phyloP scores from a whole-genome alignment of 2,113 vertebrate species.

The Fukomys damarensis region DNA sequence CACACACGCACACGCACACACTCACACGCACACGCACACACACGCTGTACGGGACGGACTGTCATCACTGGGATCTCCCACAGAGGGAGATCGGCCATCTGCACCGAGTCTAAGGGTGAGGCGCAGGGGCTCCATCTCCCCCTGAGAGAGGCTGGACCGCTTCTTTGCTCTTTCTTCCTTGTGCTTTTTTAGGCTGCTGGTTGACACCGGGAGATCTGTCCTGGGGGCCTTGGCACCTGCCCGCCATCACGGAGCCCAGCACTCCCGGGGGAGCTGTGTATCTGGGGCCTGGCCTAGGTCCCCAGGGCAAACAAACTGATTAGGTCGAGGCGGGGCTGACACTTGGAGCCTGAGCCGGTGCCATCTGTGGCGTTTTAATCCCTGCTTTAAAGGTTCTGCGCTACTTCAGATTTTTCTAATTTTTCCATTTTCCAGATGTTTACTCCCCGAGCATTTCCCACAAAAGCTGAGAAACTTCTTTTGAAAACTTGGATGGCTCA shows the following conservation, averaged over 20 bases:
- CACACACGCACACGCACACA: neutral
- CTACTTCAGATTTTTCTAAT: constrained; percentile 29
- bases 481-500: constrained; percentile 56
- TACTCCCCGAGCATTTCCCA: constrained; percentile 60
- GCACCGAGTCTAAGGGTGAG: no score
- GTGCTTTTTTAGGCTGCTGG: neutral
- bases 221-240: neutral
- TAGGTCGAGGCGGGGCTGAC: neutral
- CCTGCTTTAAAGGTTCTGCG: neutral
- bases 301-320: neutral
- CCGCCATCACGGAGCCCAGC: neutral
- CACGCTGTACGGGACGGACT: neutral
- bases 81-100: neutral
- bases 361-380: neutral
- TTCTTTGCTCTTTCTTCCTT: neutral
- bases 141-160: no score
- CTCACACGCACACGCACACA: no score
- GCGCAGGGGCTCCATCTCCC: no score
- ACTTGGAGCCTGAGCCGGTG: neutral
- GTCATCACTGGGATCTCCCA: neutral
- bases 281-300: neutral
- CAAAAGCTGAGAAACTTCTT: neutral
- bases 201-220: neutral
- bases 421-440: constrained; percentile 67
- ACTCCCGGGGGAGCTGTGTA: rapidly evolving